phyloP scores from a whole-genome alignment of 2,113 vertebrate genomes.

The Cyanocitta stelleri region DNA sequence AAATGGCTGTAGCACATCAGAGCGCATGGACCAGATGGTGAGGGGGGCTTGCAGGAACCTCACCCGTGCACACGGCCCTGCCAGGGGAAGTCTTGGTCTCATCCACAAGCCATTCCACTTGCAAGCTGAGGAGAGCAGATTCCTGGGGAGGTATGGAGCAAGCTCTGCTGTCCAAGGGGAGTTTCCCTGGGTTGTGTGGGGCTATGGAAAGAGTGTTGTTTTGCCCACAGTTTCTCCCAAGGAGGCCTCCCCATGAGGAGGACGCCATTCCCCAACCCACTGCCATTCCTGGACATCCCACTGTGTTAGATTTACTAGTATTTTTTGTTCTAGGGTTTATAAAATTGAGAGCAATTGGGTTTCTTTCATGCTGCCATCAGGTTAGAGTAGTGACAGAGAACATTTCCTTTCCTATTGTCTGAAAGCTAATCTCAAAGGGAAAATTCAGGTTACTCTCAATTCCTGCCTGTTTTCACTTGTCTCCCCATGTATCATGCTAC shows the following conservation, averaged over 20 bases:
- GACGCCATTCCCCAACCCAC: not conserved
- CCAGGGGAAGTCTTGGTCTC: not conserved
- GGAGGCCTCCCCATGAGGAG: not conserved
- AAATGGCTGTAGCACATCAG: not conserved
- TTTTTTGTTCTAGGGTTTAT: not conserved
- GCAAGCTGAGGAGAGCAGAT: not conserved
- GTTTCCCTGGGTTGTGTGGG: not conserved
- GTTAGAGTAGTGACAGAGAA: constrained; percentile 37
- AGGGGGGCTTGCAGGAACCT: not conserved
- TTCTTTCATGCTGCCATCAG: not conserved
- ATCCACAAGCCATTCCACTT: not conserved
- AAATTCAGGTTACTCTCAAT: constrained; percentile 43
- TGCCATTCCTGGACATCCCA: not conserved
- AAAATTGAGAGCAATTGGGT: not conserved
- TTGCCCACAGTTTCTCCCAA: not conserved
- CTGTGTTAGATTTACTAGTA: not conserved
- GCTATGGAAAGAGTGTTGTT: not conserved
- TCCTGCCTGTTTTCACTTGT: constrained; percentile 55
- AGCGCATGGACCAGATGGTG: constrained; percentile 1
- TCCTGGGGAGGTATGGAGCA: not conserved
- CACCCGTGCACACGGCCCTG: not conserved
- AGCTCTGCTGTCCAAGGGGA: not conserved
- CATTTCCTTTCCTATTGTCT: constrained; percentile 30
- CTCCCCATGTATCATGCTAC: constrained; percentile 33
- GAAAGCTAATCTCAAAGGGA: constrained; percentile 34